Conservation (phyloP, 2,797 vertebrate species). For the Heliangelus exortis region DNA sequence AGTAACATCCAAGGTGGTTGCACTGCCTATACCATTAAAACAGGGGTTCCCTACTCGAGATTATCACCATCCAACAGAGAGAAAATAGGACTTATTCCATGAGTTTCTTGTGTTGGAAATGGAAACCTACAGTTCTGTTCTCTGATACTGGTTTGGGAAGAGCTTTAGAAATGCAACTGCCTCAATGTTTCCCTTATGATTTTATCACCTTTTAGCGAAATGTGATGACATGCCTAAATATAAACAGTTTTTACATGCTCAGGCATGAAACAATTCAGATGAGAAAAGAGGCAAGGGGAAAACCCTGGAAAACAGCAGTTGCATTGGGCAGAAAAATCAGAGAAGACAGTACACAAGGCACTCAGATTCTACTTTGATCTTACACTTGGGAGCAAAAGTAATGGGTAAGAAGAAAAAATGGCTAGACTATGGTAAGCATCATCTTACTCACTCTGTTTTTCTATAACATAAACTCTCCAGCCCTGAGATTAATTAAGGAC, state of each 20-base stretch:
- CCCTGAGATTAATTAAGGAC: neutral
- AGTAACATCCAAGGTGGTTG: neutral
- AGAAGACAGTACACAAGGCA: neutral
- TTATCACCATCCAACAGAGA: neutral
- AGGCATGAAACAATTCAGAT: neutral
- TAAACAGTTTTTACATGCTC: neutral
- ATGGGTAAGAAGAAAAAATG: neutral
- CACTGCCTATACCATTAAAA: neutral
- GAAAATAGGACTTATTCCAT: neutral
- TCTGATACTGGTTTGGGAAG: neutral
- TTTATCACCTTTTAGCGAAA: neutral
- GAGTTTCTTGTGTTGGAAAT: neutral
- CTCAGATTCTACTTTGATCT: neutral
- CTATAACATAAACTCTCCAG: neutral
- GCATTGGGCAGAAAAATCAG: neutral
- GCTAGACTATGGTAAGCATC: neutral
- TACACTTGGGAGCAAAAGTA: neutral
- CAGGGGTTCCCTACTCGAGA: neutral
- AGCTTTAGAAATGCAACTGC: neutral
- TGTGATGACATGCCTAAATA: neutral
- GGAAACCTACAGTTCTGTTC: neutral
- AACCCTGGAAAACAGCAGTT: neutral
- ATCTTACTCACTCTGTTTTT: neutral
- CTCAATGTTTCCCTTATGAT: neutral
- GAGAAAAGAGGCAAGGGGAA: rapidly evolving